Conservation (phyloP, 1,140 invertebrate species). For the Nasonia giraulti region DNA sequence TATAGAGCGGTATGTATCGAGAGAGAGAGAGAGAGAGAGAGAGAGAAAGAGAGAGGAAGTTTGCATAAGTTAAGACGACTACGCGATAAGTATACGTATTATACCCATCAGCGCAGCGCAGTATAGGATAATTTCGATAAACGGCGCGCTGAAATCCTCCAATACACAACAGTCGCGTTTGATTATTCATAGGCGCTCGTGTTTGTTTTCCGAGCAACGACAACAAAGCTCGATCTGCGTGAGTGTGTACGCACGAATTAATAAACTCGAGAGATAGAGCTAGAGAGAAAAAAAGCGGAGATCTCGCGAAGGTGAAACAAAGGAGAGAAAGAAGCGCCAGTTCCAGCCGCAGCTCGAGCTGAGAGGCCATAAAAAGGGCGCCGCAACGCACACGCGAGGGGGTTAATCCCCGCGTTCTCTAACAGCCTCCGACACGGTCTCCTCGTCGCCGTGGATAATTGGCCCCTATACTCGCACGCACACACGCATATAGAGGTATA, state of each 20-base stretch:
- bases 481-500: neutral
- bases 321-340: neutral
- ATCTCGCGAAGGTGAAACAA: neutral
- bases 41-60: neutral
- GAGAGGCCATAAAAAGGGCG: slow-evolving; percentile 51
- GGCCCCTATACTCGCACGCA: slow-evolving; percentile 60
- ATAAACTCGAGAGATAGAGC: neutral
- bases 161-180: neutral
- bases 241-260: neutral
- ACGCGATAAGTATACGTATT: neutral
- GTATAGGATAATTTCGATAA: neutral
- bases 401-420: slow-evolving; percentile 64
- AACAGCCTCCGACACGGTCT: slow-evolving; percentile 58
- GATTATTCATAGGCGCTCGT: neutral
- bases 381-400: slow-evolving; percentile 50
- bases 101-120: neutral
- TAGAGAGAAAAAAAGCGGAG: neutral
- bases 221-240: neutral
- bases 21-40: too few species aligned
- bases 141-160: neutral
- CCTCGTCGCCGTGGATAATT: slow-evolving; percentile 64
- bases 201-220: neutral
- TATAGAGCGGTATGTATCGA: too few species aligned
- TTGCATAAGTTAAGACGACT: neutral
- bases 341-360: neutral